Evolutionary conservation across 2,113 vertebrate genomes (phyloP).

Genomic region (Stigmatopora argus): DNA sequence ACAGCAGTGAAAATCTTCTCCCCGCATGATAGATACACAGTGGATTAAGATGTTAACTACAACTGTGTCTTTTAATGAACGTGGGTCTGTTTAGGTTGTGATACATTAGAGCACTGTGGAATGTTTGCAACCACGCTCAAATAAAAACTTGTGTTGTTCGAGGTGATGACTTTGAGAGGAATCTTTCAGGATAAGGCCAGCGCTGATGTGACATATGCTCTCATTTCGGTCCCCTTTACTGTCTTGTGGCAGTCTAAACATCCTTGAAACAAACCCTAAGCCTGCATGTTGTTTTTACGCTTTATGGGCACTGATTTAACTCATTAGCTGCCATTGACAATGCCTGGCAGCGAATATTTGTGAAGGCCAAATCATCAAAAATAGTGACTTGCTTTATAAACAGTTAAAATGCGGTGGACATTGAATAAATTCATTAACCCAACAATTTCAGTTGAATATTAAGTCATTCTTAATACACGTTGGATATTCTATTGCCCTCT

Average conservation of each 20-base stretch:
- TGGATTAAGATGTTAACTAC: background rate
- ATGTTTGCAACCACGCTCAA: background rate
- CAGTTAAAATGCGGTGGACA: background rate
- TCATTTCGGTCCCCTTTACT: background rate
- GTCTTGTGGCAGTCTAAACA: conserved; percentile 5
- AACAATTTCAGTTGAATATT: background rate
- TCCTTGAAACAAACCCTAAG: background rate
- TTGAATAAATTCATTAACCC: background rate
- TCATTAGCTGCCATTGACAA: no score
- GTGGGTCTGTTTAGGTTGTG: background rate
- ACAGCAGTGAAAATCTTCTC: conserved; percentile 4
- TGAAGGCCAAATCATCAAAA: no score
- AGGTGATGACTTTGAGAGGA: conserved; percentile 3
- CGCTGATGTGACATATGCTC: conserved; percentile 4
- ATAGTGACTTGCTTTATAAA: no score
- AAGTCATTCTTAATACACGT: background rate
- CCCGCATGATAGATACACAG: background rate
- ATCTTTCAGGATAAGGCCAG: conserved; percentile 6
- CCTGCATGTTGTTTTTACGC: background rate
- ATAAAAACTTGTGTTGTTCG: conserved; percentile 2
- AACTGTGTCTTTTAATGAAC: background rate
- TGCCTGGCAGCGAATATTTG: no score
- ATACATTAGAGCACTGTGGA: background rate
- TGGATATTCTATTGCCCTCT: background rate
- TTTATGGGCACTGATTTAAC: no score